Conservation (phyloP, 35 echinoderm and acorn worm genomes). For the Heliocidaris tuberculata region DNA sequence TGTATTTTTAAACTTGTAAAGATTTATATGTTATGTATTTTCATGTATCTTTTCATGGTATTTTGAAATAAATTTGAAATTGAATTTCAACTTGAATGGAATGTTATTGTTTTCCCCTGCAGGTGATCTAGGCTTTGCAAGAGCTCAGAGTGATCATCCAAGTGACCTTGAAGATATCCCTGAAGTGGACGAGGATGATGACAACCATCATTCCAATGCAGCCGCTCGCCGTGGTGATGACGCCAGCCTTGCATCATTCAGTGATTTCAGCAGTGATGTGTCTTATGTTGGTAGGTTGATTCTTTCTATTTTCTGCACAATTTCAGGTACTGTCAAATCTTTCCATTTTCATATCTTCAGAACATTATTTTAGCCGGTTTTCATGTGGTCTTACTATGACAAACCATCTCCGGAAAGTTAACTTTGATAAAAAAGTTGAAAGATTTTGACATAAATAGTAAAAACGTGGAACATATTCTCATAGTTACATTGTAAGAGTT, state of each 20-base stretch:
- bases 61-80: too few species aligned
- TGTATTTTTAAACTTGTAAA: too few species aligned
- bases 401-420: too few species aligned
- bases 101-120: background rate
- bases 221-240: conserved; percentile 46
- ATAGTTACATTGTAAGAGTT: too few species aligned
- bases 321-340: background rate
- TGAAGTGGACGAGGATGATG: conserved; percentile 92
- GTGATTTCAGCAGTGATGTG: conserved; percentile 84
- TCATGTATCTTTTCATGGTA: too few species aligned
- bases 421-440: too few species aligned
- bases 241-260: conserved; percentile 71
- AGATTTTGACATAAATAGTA: too few species aligned
- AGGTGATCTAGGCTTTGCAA: conserved; percentile 72
- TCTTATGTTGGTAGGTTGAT: conserved; percentile 70
- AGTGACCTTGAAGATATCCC: conserved; percentile 98
- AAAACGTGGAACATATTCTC: too few species aligned
- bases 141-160: conserved; percentile 75
- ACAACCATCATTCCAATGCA: conserved; percentile 49
- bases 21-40: too few species aligned
- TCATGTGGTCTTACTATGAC: too few species aligned
- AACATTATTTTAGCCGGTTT: background rate
- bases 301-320: background rate
- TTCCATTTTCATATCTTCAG: background rate
- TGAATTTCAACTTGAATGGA: background rate